Evolutionary conservation across 2,113 vertebrate species (phyloP).

Genomic region (Bubo scandiacus): DNA sequence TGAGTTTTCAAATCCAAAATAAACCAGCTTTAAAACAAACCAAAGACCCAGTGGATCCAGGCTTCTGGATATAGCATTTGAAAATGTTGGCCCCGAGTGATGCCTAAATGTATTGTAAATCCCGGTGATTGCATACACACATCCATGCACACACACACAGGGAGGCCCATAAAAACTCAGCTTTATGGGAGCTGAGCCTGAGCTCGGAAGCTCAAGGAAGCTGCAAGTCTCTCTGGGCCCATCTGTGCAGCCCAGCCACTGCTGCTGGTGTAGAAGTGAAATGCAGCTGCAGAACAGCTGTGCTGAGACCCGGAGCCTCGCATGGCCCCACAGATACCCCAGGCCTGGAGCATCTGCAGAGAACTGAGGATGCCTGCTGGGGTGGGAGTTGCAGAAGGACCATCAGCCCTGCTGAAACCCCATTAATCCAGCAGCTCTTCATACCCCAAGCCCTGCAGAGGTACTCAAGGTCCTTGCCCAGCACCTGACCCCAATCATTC

Average conservation of each 20-base stretch:
- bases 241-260: not conserved
- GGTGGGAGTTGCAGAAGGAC: not conserved
- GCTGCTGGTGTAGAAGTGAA: not conserved
- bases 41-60: not conserved
- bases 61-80: slow-evolving; percentile 11
- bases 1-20: slow-evolving; percentile 11
- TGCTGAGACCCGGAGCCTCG: not conserved
- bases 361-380: not conserved
- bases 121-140: not conserved
- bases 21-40: not conserved
- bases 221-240: not conserved
- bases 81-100: not conserved
- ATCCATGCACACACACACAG: not conserved
- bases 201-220: not conserved
- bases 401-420: not conserved
- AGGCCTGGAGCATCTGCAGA: not conserved
- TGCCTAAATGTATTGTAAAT: not conserved
- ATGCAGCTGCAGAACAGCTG: slow-evolving; percentile 39
- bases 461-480: not conserved
- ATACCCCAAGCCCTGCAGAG: not conserved
- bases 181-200: not conserved
- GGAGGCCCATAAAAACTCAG: not conserved
- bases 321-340: not conserved
- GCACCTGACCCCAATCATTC: not conserved
- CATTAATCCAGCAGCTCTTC: not conserved